Evolutionary conservation across 1,140 invertebrate genomes (phyloP), one percentile per base, ranked within the genome.

Genomic region (Macrotrachela quadricornifera): DNA sequence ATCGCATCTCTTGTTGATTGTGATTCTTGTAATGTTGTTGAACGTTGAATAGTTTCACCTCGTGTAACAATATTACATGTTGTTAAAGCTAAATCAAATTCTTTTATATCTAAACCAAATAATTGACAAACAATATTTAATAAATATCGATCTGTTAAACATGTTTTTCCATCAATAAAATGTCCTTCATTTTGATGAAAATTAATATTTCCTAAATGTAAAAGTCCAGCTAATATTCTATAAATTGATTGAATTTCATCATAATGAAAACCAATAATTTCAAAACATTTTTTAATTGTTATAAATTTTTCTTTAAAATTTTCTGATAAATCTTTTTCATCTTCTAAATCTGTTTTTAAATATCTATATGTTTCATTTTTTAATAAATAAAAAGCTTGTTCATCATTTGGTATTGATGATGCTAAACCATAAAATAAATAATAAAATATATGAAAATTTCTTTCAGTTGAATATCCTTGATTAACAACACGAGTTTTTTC

Each of bases 1-100:
- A 97, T 95, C 0, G 92, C 91, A 72, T 97, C 92, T 56, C 91
- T 75, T 12, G 95, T 90, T 72, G 96, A 90, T 14, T 90, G 79
- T 1, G 87, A 63, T 4, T 60, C 80, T 0, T 71, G 65, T 0
- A 79, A 74, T 0, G 78, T 79, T 66, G 82, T 82, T 62, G 81
- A 76, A 15, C 80, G 69, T 0, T 79, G 78, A 48, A 85, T 84
- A 10, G 80, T 81, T 68, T 85, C 83, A 10, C 82, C 82, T 59
- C 79, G 73, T 0, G 81, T 82, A 1, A 83, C 80, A 43, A 85
- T 81, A 40, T 77, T 81, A 60, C 79, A 80, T 15, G 79, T 80
- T 1, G 79, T 83, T 37, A 85, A 64, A 39, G 80, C 77, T 80
- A 84, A 88, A 56, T 73, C 68, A 55, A 90, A 79, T 64, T 86